Evolutionary conservation across 2,888 invertebrate genomes (phyloP).

Genomic region (Tinea trinotella): DNA sequence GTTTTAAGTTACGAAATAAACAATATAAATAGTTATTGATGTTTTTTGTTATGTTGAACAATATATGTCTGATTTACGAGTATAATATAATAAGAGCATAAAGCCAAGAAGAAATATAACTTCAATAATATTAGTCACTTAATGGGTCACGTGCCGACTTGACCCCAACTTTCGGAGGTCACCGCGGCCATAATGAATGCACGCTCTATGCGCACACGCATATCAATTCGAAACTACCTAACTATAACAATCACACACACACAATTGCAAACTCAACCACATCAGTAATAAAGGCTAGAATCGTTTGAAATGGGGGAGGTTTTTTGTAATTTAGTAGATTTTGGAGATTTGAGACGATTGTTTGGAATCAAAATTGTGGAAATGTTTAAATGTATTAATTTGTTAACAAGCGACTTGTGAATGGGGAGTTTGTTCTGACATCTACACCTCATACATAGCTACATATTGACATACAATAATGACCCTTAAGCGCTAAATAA

Average conservation of each 20-base stretch:
- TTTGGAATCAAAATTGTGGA: conserved; percentile 58
- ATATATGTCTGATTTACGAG: too few species aligned
- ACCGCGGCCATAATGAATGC: not conserved
- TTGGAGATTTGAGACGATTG: conserved; percentile 34
- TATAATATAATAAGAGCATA: not conserved
- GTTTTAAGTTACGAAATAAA: too few species aligned
- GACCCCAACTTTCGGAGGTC: not conserved
- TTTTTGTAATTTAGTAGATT: not conserved
- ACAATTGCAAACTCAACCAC: too few species aligned
- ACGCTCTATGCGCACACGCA: not conserved
- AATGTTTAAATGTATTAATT: conserved; percentile 53
- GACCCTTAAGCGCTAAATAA: not conserved
- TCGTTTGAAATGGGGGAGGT: too few species aligned
- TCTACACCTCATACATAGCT: not conserved
- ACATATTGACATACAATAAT: not conserved
- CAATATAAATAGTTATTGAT: too few species aligned
- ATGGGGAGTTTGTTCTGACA: not conserved
- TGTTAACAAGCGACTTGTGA: conserved; percentile 18
- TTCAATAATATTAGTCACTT: not conserved
- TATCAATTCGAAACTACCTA: not conserved
- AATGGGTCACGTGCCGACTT: not conserved
- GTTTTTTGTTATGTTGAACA: too few species aligned
- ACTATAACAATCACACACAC: not conserved
- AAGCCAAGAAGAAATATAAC: not conserved
- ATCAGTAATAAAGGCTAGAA: not conserved